Evolutionary conservation across 2,888 invertebrate species (phyloP), one percentile per base, ranked within the genome.

Genomic region (Crossocerus cetratus): DNA sequence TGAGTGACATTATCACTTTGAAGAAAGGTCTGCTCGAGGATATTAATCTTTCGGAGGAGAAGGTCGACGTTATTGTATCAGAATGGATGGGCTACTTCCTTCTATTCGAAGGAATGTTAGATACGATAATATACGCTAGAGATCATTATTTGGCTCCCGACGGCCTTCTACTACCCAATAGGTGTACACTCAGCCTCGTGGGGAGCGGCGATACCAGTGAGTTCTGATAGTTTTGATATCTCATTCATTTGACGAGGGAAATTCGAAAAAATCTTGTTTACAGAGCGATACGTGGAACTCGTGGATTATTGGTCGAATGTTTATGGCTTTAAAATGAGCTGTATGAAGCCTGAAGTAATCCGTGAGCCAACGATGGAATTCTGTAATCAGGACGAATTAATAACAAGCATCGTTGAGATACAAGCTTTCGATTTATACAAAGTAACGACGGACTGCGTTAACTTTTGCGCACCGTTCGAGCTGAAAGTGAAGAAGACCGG

Each of bases 31-130:
- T 95, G 83, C 91, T 99, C 22, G 99, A 99, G 90, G 95, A 97
- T 81, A 95, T 96, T 3, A 91, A 93, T 64, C 90, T 97, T 59
- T 95, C 96, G 0, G 91, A 92, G 45, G 94, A 95, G 66, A 94
- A 95, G 90, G 95, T 96, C 45, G 98, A 99, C 89, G 94, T 98
- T 3, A 97, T 99, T 80, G 94, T 99, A 2, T 98, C 98, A 0
- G 99, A 99, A 90, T 99, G 98, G 98, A 99, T 99, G 99, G 99
- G 99, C 0, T 99, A 99, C 90, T 98, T 99, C 89, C 92, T 99
- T 53, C 91, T 99, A 1, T 99, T 97, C 90, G 99, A 99, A 91
- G 98, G 97, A 56, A 99, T 99, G 99, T 89, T 99, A 71, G 98
- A 98, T 87, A 97, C 97, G 87, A 95, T 99, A 13, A 94, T 99